phyloP scores from a whole-genome alignment of 2,888 invertebrate genomes.

The Machimus atricapillus region DNA sequence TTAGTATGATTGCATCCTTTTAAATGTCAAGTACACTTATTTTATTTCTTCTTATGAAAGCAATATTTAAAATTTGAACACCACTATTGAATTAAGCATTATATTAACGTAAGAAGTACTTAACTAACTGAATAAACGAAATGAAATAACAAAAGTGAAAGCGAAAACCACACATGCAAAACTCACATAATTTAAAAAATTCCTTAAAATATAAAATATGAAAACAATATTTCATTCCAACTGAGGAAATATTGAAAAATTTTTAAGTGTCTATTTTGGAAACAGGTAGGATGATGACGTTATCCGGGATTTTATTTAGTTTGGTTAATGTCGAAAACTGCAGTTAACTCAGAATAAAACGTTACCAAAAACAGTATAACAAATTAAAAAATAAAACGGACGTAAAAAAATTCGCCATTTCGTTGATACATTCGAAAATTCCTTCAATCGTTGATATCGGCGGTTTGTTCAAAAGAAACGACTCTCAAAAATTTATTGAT shows the following conservation, averaged over 20 bases:
- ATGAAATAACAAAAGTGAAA: constrained; percentile 20
- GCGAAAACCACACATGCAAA: constrained; percentile 44
- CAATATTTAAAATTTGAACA: neutral
- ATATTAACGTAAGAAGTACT: neutral
- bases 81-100: constrained; percentile 15
- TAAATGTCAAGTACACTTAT: neutral
- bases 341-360: constrained; percentile 22
- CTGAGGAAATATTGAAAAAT: constrained; percentile 18
- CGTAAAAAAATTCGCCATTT: constrained; percentile 30
- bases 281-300: constrained; percentile 31
- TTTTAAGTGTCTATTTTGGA: neutral
- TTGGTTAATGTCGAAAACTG: constrained; percentile 7
- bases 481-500: constrained; percentile 48
- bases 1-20: no score
- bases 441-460: neutral
- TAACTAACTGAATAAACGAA: constrained; percentile 20
- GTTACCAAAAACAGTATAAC: neutral
- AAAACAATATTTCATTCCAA: constrained; percentile 24
- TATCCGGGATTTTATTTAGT: neutral
- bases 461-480: constrained; percentile 40
- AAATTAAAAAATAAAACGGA: constrained; percentile 32
- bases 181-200: constrained; percentile 34
- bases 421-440: neutral
- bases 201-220: neutral
- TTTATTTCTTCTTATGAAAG: neutral